Conservation (phyloP, 2,888 invertebrate species). For the Blastobasis adustella region DNA sequence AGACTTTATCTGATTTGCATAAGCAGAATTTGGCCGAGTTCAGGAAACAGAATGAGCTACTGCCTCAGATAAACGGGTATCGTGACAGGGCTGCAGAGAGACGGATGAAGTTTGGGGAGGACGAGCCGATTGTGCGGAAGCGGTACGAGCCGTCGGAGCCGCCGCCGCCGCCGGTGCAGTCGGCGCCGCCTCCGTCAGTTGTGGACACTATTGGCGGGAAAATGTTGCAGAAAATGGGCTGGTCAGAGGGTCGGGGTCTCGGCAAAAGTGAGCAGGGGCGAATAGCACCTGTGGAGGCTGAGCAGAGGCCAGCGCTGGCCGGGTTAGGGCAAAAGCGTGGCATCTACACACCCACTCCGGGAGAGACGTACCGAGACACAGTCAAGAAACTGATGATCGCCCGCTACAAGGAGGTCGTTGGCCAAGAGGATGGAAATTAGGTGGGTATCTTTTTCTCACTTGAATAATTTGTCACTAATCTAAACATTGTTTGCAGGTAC, state of each 20-base stretch:
- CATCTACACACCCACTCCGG: constrained; percentile 85
- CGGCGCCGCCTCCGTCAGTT: constrained; percentile 77
- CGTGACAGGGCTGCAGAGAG: constrained; percentile 97
- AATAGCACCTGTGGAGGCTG: constrained; percentile 92
- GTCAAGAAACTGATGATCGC: constrained; percentile 93
- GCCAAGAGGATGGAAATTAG: constrained; percentile 71
- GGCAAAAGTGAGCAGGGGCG: constrained; percentile 95
- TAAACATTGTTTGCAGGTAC: constrained; percentile 18
- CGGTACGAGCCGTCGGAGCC: constrained; percentile 52
- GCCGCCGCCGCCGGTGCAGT: constrained; percentile 68
- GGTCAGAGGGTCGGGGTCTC: constrained; percentile 97
- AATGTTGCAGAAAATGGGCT: constrained; percentile 98
- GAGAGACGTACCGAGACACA: constrained; percentile 91
- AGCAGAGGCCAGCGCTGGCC: constrained; percentile 80
- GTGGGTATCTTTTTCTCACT: constrained; percentile 36
- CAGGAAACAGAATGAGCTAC: constrained; percentile 53
- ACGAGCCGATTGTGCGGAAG: constrained; percentile 74
- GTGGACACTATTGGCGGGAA: constrained; percentile 96
- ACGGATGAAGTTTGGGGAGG: constrained; percentile 93
- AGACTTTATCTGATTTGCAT: constrained; percentile 94
- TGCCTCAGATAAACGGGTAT: constrained; percentile 74
- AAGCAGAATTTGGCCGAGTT: constrained; percentile 85
- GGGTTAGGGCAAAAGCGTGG: constrained; percentile 91
- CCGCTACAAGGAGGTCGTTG: constrained; percentile 87
- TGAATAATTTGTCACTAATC: constrained; percentile 18